Evolutionary conservation across 2,888 invertebrate species (phyloP).

Genomic region (Rapana venosa): DNA sequence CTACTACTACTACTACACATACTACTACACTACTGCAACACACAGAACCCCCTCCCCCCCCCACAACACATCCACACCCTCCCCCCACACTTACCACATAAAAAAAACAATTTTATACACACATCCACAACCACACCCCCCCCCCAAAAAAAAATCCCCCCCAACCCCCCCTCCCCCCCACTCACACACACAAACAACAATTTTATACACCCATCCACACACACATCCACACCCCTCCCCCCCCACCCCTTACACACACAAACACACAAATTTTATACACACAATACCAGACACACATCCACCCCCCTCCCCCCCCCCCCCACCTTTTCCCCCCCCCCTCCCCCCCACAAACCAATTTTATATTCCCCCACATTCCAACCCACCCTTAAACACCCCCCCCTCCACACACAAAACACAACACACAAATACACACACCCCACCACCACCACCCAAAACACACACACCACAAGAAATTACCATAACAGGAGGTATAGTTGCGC

Average conservation of each 20-base stretch:
- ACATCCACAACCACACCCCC: background rate
- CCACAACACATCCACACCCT: no score
- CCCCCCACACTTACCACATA: no score
- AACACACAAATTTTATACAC: background rate
- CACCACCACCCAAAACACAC: no score
- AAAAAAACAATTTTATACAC: background rate
- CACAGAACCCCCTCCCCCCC: no score
- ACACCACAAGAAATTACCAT: constrained; percentile 24
- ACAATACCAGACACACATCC: background rate
- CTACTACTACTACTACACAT: no score
- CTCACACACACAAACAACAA: background rate
- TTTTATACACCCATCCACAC: background rate
- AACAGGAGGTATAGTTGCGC: constrained; percentile 43
- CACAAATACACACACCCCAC: no score
- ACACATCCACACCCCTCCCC: background rate
- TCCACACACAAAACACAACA: no score
- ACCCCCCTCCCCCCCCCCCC: background rate
- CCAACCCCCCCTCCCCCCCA: background rate
- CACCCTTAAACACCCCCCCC: no score
- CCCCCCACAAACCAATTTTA: no score
- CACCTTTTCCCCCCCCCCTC: no score
- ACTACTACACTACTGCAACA: no score
- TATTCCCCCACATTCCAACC: no score
- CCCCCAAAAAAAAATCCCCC: background rate
- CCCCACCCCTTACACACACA: background rate